Percentiles rank a stretch among this genome's conserved stretches.
These are phyloP conservation scores for Oceanodroma leucorhoa DNA, from an alignment of 2,797 vertebrate genomes.

Conservation along the genomic window DNA sequence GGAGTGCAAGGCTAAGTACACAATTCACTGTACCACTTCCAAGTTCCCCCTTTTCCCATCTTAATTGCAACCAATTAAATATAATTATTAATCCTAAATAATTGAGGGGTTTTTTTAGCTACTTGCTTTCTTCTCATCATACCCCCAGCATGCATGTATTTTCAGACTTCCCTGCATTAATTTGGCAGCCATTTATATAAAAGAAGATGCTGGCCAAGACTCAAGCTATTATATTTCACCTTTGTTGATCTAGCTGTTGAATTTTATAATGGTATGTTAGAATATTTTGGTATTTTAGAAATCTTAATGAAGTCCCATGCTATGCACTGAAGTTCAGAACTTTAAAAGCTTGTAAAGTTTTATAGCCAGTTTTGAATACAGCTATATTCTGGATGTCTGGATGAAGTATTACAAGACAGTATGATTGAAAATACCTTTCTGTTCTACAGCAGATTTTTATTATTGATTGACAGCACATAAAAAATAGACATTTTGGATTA, in stretches of 20 bases:
- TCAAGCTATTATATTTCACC: not conserved
- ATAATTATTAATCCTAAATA: not conserved
- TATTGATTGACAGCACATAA: not conserved
- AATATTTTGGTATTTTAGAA: not conserved
- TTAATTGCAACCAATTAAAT: not conserved
- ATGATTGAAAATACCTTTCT: not conserved
- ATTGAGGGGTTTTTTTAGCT: rapidly evolving
- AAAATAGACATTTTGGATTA: not conserved
- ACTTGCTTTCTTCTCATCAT: not conserved
- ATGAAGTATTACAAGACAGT: not conserved
- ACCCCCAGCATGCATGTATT: rapidly evolving
- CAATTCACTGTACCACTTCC: not conserved
- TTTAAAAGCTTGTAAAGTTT: not conserved
- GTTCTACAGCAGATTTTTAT: not conserved
- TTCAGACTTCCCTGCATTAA: not conserved
- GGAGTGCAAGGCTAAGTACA: not conserved
- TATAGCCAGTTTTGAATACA: not conserved
- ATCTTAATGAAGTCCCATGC: not conserved
- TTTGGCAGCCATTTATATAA: not conserved
- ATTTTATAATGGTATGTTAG: not conserved
- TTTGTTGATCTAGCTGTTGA: not conserved
- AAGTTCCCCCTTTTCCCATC: not conserved
- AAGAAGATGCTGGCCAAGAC: not conserved
- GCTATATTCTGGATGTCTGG: not conserved
- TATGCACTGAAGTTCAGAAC: not conserved